Percentiles rank a stretch among this genome's conserved stretches.
phyloP scores from a whole-genome alignment of 2,888 invertebrate species.

The Penaeus monodon region DNA sequence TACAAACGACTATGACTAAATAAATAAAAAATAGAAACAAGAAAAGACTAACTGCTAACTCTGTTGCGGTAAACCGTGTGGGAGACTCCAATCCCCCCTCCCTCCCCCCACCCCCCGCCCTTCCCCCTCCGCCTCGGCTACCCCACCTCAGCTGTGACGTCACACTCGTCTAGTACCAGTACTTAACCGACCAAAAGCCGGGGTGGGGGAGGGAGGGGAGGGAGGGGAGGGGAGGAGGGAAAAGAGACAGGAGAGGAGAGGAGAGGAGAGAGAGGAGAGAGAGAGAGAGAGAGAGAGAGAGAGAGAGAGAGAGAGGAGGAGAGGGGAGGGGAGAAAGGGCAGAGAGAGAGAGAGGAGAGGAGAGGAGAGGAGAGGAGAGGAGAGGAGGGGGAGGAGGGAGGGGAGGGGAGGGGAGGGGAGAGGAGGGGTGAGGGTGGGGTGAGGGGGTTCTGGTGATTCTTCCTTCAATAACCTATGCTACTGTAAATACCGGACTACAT shows the following conservation, averaged over 20 bases:
- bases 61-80: background rate
- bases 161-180: background rate
- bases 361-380: too few relatives aligned
- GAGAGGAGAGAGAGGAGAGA: background rate
- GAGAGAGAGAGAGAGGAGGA: background rate
- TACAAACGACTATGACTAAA: too few relatives aligned
- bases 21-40: too few relatives aligned
- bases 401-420: too few relatives aligned
- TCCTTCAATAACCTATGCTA: too few relatives aligned
- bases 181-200: background rate
- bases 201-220: background rate
- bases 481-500: too few relatives aligned
- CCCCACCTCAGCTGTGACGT: slow-evolving; percentile 4
- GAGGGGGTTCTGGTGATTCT: too few relatives aligned
- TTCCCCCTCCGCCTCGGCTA: background rate
- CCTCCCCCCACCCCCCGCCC: background rate
- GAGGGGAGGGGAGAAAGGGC: background rate
- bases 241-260: too few relatives aligned
- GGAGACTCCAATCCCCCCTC: background rate
- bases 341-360: too few relatives aligned
- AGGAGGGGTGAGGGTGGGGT: too few relatives aligned
- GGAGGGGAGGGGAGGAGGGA: background rate
- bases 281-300: background rate
- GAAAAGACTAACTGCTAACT: too few relatives aligned
- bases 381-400: too few relatives aligned